Percentiles rank a stretch among this genome's conserved stretches.
Evolutionary conservation across 2,113 vertebrate genomes (phyloP).

Genomic region (Lasiurus borealis): DNA sequence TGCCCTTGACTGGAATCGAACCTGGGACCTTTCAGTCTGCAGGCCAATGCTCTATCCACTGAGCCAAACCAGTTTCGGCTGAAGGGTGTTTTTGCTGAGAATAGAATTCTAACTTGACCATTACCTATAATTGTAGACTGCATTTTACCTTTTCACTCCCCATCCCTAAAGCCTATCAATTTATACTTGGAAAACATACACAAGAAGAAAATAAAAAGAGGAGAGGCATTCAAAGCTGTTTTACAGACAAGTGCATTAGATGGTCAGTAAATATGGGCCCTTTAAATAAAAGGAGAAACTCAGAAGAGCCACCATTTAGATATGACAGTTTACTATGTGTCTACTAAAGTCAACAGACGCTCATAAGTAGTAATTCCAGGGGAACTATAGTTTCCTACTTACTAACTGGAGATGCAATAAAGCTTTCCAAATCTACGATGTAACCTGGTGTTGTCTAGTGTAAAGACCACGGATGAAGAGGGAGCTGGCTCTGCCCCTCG

Average conservation of each 20-base stretch:
- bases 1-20: no score
- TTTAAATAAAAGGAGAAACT: constrained; percentile 46
- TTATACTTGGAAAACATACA: not conserved
- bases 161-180: not conserved
- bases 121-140: not conserved
- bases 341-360: not conserved
- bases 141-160: not conserved
- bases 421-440: not conserved
- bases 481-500: not conserved
- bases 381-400: not conserved
- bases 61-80: no score
- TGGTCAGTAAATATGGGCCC: not conserved
- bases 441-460: not conserved
- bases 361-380: not conserved
- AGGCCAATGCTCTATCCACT: no score
- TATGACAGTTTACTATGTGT: not conserved
- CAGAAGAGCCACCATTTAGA: not conserved
- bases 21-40: no score
- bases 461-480: not conserved
- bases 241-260: not conserved
- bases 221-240: not conserved
- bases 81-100: not conserved
- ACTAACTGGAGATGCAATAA: not conserved
- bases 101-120: not conserved
- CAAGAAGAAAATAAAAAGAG: not conserved